phyloP scores from a whole-genome alignment of 2,113 vertebrate genomes.

The Macrotis lagotis region DNA sequence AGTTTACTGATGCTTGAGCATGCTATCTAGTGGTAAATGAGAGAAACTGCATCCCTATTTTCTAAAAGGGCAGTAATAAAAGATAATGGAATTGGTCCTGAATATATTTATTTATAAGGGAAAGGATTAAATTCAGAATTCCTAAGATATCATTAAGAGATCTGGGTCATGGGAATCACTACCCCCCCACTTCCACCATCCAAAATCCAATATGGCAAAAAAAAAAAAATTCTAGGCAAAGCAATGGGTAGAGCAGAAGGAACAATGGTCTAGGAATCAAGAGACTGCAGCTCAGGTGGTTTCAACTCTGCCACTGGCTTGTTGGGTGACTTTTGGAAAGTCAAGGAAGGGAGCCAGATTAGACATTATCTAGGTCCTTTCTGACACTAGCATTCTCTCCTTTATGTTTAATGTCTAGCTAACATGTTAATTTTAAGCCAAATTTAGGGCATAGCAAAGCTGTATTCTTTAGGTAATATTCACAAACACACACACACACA shows the following conservation, averaged over 20 bases:
- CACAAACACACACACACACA: not conserved
- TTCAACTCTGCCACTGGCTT: not conserved
- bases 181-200: too few species aligned
- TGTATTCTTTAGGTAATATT: not conserved
- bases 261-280: not conserved
- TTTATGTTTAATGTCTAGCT: not conserved
- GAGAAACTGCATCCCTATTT: not conserved
- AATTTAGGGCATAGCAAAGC: not conserved
- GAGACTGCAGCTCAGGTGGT: not conserved
- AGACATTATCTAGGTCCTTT: not conserved
- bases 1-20: not conserved
- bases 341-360: not conserved
- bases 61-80: not conserved
- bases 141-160: not conserved
- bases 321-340: not conserved
- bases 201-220: not conserved
- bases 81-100: not conserved
- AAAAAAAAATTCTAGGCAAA: not conserved
- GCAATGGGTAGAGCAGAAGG: not conserved
- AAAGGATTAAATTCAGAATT: not conserved
- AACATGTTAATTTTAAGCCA: not conserved
- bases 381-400: not conserved
- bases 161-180: not conserved
- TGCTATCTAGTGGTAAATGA: not conserved
- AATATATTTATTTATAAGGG: not conserved